Conservation (phyloP, 2,888 invertebrate species). For the Patella ulyssiponensis region DNA sequence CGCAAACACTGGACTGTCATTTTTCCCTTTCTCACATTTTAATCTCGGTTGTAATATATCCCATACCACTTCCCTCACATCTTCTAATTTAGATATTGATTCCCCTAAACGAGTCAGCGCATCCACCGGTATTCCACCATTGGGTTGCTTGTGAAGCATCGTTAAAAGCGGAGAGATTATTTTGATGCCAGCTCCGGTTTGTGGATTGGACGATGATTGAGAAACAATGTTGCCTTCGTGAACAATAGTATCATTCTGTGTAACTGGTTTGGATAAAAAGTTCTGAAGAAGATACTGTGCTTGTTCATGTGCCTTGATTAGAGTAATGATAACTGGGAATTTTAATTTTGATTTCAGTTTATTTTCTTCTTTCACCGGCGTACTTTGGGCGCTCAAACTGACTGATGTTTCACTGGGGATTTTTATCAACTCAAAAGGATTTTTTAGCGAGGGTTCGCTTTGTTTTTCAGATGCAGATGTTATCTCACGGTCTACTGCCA, state of each 20-base stretch:
- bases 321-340: constrained; percentile 49
- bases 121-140: constrained; percentile 19
- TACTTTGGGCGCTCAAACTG: constrained; percentile 3
- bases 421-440: too few species aligned
- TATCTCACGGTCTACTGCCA: too few species aligned
- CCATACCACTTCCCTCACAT: constrained; percentile 61
- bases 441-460: too few species aligned
- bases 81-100: constrained; percentile 50
- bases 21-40: constrained; percentile 62
- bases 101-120: constrained; percentile 35
- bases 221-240: constrained; percentile 1
- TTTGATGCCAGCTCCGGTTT: constrained; percentile 17
- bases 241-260: constrained; percentile 12
- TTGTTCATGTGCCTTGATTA: constrained; percentile 57
- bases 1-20: constrained; percentile 68
- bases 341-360: constrained; percentile 29
- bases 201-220: background rate
- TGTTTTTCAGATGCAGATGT: too few species aligned
- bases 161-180: background rate
- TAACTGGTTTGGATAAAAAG: constrained; percentile 25
- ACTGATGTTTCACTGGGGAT: background rate
- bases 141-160: background rate
- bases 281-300: constrained; percentile 46
- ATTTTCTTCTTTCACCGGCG: constrained; percentile 19
- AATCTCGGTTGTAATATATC: constrained; percentile 56